Conservation (phyloP, 2,113 vertebrate genomes). For the Abramis brama region DNA sequence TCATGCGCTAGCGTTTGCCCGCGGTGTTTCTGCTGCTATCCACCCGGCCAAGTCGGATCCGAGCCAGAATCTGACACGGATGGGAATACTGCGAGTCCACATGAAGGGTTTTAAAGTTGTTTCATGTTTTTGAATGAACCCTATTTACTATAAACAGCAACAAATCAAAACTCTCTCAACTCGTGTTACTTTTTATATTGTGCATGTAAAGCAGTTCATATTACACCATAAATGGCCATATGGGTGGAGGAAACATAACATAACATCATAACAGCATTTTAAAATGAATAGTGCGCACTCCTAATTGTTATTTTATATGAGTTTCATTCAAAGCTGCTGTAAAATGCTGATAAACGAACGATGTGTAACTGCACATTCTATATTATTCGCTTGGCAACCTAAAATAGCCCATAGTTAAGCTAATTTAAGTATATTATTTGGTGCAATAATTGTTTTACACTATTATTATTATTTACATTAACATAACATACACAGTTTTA, state of each 20-base stretch:
- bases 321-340: not conserved
- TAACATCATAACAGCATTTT: not conserved
- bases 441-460: too few species aligned
- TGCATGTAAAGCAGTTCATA: not conserved
- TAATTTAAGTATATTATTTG: too few species aligned
- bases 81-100: not conserved
- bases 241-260: not conserved
- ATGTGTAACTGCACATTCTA: not conserved
- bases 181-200: not conserved
- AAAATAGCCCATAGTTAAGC: too few species aligned
- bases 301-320: not conserved
- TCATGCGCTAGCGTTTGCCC: not conserved
- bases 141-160: not conserved
- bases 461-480: too few species aligned
- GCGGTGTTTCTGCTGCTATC: not conserved
- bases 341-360: not conserved
- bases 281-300: not conserved
- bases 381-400: not conserved
- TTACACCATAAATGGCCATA: not conserved
- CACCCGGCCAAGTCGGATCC: not conserved
- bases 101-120: not conserved
- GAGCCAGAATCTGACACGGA: not conserved
- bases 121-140: not conserved
- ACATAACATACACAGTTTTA: too few species aligned
- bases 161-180: not conserved